Evolutionary conservation across 2,113 vertebrate species (phyloP).

Genomic region (Albula goreensis): DNA sequence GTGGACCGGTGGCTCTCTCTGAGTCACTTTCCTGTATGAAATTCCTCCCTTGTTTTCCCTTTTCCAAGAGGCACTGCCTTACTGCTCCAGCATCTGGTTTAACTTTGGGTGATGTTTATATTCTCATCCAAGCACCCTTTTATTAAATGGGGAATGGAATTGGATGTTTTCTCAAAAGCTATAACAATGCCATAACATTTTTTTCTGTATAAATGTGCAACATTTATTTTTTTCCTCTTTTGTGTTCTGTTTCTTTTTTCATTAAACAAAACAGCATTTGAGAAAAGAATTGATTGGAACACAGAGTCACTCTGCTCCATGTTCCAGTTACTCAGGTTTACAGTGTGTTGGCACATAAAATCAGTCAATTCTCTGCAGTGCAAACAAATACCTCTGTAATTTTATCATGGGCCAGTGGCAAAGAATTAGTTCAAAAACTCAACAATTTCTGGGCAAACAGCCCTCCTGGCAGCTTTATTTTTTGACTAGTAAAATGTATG

Average conservation of each 20-base stretch:
- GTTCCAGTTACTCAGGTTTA: background rate
- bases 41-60: conserved; percentile 64
- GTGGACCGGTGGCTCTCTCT: conserved; percentile 48
- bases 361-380: background rate
- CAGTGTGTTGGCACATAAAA: background rate
- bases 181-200: conserved; percentile 58
- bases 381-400: conserved; percentile 15
- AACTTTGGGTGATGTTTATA: conserved; percentile 68
- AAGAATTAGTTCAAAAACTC: background rate
- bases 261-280: background rate
- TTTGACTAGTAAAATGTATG: background rate
- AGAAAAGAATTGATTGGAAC: background rate
- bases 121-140: conserved; percentile 64
- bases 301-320: background rate
- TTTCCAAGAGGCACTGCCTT: conserved; percentile 44
- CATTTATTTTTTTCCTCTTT: conserved; percentile 27
- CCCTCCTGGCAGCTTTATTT: background rate
- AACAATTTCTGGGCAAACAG: background rate
- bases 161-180: conserved; percentile 73
- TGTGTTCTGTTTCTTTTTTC: conserved; percentile 51
- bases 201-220: conserved; percentile 39
- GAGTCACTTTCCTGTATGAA: conserved; percentile 65
- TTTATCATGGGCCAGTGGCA: conserved; percentile 16
- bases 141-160: conserved; percentile 69
- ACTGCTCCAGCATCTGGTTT: conserved; percentile 65